These are phyloP conservation scores for Calyptomena viridis DNA, from an alignment of 2,113 vertebrate genomes.

Conservation along the genomic window DNA sequence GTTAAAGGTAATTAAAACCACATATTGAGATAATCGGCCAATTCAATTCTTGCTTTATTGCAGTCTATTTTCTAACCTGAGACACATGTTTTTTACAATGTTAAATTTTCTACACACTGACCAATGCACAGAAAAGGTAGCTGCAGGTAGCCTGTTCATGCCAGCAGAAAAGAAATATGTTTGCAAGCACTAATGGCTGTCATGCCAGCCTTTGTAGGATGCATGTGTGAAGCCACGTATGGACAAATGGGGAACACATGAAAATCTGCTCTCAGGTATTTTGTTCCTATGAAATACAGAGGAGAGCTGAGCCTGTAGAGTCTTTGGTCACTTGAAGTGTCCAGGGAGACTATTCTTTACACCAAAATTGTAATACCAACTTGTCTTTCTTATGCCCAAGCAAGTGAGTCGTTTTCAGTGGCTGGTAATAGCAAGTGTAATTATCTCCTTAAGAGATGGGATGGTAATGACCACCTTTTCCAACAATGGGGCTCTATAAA, in stretches of 20 bases:
- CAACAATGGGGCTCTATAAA: background rate
- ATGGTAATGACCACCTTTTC: background rate
- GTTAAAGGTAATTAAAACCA: conserved; percentile 53
- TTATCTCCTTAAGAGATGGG: background rate
- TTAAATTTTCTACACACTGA: background rate
- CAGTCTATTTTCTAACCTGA: background rate
- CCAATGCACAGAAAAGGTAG: background rate
- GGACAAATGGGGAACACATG: background rate
- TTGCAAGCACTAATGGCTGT: background rate
- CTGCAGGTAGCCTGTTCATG: background rate
- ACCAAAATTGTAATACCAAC: background rate
- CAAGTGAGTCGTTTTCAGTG: background rate
- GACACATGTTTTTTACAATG: background rate
- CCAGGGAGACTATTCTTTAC: background rate
- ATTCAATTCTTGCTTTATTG: background rate
- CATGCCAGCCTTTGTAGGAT: background rate
- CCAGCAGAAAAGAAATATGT: background rate
- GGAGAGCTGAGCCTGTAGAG: background rate
- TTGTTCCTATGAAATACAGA: background rate
- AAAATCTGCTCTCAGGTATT: background rate
- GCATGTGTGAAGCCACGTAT: background rate
- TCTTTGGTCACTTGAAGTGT: background rate
- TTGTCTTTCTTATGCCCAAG: background rate
- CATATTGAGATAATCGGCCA: conserved; percentile 3
- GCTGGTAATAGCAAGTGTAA: background rate